Evolutionary conservation across 1,140 invertebrate species (phyloP).

Genomic region (Drosophila cardini): DNA sequence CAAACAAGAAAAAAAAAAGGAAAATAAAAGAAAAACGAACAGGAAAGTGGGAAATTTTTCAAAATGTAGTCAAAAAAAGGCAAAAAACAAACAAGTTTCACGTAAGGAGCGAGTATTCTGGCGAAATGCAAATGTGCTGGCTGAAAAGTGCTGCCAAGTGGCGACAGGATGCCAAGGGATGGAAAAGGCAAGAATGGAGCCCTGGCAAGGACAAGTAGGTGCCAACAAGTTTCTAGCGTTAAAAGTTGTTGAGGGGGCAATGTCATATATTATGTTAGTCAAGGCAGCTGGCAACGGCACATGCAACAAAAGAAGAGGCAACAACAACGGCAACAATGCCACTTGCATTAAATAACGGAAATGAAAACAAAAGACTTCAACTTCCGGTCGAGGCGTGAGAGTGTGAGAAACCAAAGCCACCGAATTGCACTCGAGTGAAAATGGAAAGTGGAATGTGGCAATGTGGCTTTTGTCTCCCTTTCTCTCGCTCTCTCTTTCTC

Average conservation of each 20-base stretch:
- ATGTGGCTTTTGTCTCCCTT: slow-evolving; percentile 70
- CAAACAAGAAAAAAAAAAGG: no score
- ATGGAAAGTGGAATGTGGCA: slow-evolving; percentile 66
- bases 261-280: slow-evolving; percentile 75
- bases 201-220: slow-evolving; percentile 54
- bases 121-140: slow-evolving; percentile 61
- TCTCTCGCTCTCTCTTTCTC: neutral
- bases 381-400: slow-evolving; percentile 56
- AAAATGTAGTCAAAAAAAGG: slow-evolving; percentile 74
- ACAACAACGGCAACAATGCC: slow-evolving; percentile 54
- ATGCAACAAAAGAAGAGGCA: slow-evolving; percentile 42
- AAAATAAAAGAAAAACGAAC: slow-evolving; percentile 30
- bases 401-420: slow-evolving; percentile 42
- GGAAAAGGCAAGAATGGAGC: neutral
- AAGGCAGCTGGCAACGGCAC: slow-evolving; percentile 66
- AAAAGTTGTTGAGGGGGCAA: slow-evolving; percentile 62
- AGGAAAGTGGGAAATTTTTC: slow-evolving; percentile 64
- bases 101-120: slow-evolving; percentile 18
- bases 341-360: slow-evolving; percentile 81
- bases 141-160: slow-evolving; percentile 64
- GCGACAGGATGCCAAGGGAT: slow-evolving; percentile 29
- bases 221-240: slow-evolving; percentile 74
- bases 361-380: slow-evolving; percentile 82
- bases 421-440: slow-evolving; percentile 74
- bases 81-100: slow-evolving; percentile 62